These are phyloP conservation scores for Phoebastria nigripes DNA, from an alignment of 2,797 vertebrate species.

Conservation along the genomic window DNA sequence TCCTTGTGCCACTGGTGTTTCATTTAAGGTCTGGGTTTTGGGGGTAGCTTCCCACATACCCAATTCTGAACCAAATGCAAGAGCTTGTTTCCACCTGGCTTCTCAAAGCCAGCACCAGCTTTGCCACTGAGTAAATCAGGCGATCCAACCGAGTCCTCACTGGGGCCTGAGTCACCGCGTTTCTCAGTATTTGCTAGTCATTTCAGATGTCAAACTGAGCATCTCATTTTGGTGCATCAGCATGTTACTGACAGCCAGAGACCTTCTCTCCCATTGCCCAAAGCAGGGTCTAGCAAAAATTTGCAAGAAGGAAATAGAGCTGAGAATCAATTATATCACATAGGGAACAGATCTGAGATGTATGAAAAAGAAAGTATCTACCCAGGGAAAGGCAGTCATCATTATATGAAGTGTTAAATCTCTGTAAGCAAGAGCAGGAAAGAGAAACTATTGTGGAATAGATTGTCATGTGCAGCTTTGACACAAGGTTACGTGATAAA, in stretches of 20 bases:
- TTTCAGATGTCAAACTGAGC: neutral
- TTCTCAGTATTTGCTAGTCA: neutral
- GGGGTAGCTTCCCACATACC: neutral
- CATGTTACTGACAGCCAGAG: neutral
- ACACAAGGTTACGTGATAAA: neutral
- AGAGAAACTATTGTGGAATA: neutral
- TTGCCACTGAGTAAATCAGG: neutral
- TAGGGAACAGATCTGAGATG: neutral
- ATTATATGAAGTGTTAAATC: neutral
- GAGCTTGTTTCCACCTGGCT: neutral
- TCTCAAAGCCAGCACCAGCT: neutral
- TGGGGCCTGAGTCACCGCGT: neutral
- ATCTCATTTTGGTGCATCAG: neutral
- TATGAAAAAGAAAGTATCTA: neutral
- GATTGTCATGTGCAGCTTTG: neutral
- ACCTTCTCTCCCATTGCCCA: neutral
- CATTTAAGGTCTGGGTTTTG: neutral
- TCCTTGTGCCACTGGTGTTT: neutral
- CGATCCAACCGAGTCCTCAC: fast-evolving
- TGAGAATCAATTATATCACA: neutral
- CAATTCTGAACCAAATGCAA: neutral
- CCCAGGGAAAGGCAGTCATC: neutral
- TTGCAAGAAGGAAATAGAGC: neutral
- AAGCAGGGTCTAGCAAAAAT: neutral
- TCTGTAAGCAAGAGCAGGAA: neutral